Percentiles rank a stretch among this genome's conserved stretches.
Conservation (phyloP, 2,888 invertebrate genomes). For the Macrophya alboannulata region DNA sequence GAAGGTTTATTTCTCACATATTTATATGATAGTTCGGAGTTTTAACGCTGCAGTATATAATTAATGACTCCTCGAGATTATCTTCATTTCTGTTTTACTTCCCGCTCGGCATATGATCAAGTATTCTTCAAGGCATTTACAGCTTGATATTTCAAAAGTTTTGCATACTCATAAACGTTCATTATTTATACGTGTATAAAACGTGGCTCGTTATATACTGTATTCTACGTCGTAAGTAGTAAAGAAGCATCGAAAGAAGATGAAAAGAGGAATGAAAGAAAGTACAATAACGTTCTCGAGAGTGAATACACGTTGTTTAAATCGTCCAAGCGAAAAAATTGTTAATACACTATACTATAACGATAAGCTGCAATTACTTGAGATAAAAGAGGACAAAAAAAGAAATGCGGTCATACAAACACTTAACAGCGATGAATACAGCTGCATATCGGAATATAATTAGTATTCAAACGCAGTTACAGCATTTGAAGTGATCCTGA, state of each 20-base stretch:
- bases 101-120: not conserved
- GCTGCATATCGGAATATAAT: not conserved
- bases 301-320: not conserved
- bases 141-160: slow-evolving; percentile 19
- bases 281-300: not conserved
- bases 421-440: not conserved
- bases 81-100: not conserved
- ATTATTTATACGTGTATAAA: not conserved
- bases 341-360: not conserved
- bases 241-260: not conserved
- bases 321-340: not conserved
- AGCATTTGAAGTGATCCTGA: not conserved
- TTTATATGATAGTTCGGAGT: not conserved
- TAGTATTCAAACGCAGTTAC: not conserved
- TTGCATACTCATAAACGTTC: slow-evolving; percentile 17
- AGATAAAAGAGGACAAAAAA: not conserved
- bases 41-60: not conserved
- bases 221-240: not conserved
- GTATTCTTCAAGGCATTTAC: not conserved
- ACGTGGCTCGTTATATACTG: not conserved
- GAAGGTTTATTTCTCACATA: not conserved
- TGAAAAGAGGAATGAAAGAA: not conserved
- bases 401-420: not conserved
- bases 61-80: not conserved
- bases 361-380: not conserved